These are phyloP conservation scores for Cebidichthys violaceus DNA, from an alignment of 2,113 vertebrate genomes.

Conservation along the genomic window DNA sequence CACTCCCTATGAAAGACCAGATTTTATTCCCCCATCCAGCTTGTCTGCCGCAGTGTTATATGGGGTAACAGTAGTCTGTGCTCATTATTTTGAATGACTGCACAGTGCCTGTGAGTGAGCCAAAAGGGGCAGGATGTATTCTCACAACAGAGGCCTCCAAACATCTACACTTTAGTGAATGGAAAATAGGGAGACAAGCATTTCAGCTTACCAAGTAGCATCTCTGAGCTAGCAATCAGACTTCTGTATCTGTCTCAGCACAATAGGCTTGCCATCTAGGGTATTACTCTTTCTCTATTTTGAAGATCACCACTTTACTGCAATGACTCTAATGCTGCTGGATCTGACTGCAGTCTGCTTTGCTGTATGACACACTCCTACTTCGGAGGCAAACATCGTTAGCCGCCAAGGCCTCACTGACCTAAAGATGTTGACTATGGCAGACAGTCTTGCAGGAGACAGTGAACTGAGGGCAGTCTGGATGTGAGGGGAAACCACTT, in stretches of 20 bases:
- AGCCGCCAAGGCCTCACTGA: slow-evolving; percentile 55
- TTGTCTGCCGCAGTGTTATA: slow-evolving; percentile 44
- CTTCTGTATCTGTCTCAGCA: slow-evolving; percentile 46
- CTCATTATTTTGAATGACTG: slow-evolving; percentile 73
- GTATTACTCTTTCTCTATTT: slow-evolving; percentile 41
- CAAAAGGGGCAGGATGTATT: slow-evolving; percentile 56
- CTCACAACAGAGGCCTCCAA: slow-evolving; percentile 59
- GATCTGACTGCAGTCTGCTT: slow-evolving; percentile 40
- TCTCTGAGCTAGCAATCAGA: slow-evolving; percentile 41
- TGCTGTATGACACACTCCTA: slow-evolving; percentile 49
- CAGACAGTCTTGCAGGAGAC: slow-evolving; percentile 50
- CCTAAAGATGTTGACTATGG: slow-evolving; percentile 54
- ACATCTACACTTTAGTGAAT: slow-evolving; percentile 54
- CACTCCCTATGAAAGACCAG: slow-evolving; percentile 25
- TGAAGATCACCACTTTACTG: slow-evolving; percentile 49
- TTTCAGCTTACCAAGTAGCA: slow-evolving; percentile 59
- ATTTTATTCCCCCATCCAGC: slow-evolving; percentile 24
- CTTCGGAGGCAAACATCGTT: slow-evolving; percentile 45
- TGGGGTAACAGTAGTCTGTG: slow-evolving; percentile 55
- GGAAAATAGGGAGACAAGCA: slow-evolving; percentile 57
- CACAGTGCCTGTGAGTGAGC: slow-evolving; percentile 60
- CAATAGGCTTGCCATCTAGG: slow-evolving; percentile 46
- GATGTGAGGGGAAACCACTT: slow-evolving; percentile 22
- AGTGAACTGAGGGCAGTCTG: slow-evolving; percentile 30
- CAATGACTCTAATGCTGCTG: slow-evolving; percentile 44